Percentiles rank a stretch among this genome's conserved stretches.
These are phyloP conservation scores for Trachymyrmex septentrionalis DNA, from an alignment of 1,140 invertebrate genomes.

Conservation along the genomic window DNA sequence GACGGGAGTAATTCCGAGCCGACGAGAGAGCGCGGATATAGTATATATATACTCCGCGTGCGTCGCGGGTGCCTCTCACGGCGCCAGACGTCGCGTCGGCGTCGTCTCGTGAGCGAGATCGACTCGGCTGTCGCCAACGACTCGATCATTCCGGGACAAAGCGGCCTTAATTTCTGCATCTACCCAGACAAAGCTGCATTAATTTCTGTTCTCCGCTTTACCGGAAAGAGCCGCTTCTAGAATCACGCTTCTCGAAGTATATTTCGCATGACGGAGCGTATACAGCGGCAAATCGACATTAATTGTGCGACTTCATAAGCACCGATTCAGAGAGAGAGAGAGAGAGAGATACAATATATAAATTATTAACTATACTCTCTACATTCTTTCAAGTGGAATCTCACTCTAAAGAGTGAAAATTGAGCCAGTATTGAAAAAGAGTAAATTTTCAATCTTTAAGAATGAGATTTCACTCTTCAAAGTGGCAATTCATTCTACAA, in stretches of 20 bases:
- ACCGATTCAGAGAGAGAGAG: too few relatives aligned
- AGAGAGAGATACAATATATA: neutral
- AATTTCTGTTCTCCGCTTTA: constrained; percentile 25
- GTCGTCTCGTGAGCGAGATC: constrained; percentile 50
- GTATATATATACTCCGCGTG: neutral
- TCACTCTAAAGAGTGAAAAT: too few relatives aligned
- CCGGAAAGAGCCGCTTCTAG: constrained; percentile 1
- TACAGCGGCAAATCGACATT: constrained; percentile 3
- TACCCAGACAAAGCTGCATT: constrained; percentile 39
- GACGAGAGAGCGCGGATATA: neutral
- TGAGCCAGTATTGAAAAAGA: too few relatives aligned
- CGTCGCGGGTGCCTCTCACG: constrained; percentile 30
- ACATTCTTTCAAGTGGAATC: neutral
- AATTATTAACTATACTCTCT: neutral
- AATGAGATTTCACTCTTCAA: too few relatives aligned
- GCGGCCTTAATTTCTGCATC: constrained; percentile 47
- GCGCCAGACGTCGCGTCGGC: constrained; percentile 55
- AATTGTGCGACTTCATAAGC: constrained; percentile 7
- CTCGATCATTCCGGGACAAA: constrained; percentile 44
- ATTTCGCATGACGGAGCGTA: constrained; percentile 10
- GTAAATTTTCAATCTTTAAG: too few relatives aligned
- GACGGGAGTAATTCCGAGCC: constrained; percentile 62
- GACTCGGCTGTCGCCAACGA: constrained; percentile 48
- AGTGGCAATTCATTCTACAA: too few relatives aligned
- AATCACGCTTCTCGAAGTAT: neutral